Conservation (phyloP, 2,797 vertebrate species). For the Calcarius lapponicus region DNA sequence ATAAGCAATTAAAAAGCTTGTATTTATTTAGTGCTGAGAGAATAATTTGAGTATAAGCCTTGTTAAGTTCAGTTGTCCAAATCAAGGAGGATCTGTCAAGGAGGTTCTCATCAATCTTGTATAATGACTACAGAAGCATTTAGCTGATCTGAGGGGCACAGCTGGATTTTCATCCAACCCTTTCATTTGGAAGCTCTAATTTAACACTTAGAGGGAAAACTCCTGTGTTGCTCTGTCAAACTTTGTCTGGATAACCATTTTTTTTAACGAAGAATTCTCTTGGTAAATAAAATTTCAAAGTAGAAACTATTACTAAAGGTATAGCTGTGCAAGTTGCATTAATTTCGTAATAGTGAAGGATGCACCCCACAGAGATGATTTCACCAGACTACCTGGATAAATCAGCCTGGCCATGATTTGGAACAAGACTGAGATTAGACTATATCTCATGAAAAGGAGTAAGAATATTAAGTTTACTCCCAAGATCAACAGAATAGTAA, state of each 20-base stretch:
- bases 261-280: neutral
- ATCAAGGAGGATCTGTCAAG: conserved; percentile 60
- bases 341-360: neutral
- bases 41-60: conserved; percentile 2
- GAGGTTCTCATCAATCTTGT: conserved; percentile 52
- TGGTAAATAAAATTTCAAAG: conserved; percentile 21
- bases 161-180: conserved; percentile 60
- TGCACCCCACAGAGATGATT: conserved; percentile 9
- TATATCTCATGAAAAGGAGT: neutral
- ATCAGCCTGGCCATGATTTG: neutral
- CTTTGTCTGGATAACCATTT: conserved; percentile 18
- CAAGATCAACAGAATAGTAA: neutral
- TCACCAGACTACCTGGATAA: neutral
- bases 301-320: neutral
- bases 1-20: neutral
- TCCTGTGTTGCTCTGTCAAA: conserved; percentile 36
- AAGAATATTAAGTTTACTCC: neutral
- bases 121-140: conserved; percentile 56
- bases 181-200: conserved; percentile 57
- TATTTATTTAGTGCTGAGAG: neutral
- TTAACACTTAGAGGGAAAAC: conserved; percentile 51
- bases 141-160: conserved; percentile 62
- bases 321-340: neutral
- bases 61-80: conserved; percentile 42
- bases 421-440: neutral